Base-by-base conservation (phyloP, 2,888 invertebrate genomes). In the Julus scanicus region DNA sequence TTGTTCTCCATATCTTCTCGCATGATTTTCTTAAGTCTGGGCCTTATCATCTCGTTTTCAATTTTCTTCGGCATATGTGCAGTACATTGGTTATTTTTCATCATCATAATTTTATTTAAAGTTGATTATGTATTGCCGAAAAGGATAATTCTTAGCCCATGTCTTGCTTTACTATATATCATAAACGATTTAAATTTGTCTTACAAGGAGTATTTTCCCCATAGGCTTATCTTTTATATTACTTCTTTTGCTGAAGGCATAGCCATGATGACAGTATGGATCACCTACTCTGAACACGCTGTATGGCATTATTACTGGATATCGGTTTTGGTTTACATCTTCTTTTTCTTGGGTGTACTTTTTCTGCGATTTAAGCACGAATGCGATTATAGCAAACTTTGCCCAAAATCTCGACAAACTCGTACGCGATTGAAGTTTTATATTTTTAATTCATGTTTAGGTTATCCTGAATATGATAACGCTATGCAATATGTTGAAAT, bases 251-350 rank as follows among this genome's bases (percentile, higher is more conserved):
- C 9, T 0, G 88, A 88, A 84, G 84, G 53, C 17, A 0, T 80
- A 20, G 88, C 48, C 44, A 88, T 88, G 88, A 84, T 88, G 84
- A 29, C 80, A 1, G 88, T 84, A 2, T 88, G 88, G 88, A 80
- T 80, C 20, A 15, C 49, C 17, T 49, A 49, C 29, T 29, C 88
- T 6, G 49, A 48, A 37, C 5, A 86, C 8, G n/a, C 6, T 9
- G 49, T 84, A 3, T 71, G 88, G 48, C 57, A 86, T 37, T 86
- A 86, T 86, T 86, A 86, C 13, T 86, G 86, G 86, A n/a, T 86
- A 20, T 49, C 49, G 20, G 17, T 53, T 17, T 39, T 57, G 15
- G 84, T 88, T n/a, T 71, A 48, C 71, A 44, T 49, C 8, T 84
- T 1, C 13, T 88, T 83, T 37, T 80, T 88, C 29, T 13, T 84